Conservation (phyloP, 2,113 vertebrate genomes). For the Dromaius novaehollandiae region DNA sequence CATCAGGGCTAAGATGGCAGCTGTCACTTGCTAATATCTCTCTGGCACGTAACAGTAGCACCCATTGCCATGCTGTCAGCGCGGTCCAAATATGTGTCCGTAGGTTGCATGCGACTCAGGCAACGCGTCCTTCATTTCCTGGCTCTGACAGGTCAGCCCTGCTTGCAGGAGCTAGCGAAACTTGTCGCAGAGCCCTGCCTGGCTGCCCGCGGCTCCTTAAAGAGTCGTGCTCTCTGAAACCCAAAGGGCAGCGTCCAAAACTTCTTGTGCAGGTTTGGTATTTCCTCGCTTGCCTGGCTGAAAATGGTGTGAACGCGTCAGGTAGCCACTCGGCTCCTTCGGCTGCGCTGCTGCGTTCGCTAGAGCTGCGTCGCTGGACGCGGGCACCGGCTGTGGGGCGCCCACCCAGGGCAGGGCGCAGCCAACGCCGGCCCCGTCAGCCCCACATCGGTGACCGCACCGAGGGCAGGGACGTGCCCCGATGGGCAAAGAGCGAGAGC, state of each 20-base stretch:
- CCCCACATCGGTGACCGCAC: too few species aligned
- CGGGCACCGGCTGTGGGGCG: accelerated
- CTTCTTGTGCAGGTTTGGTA: not conserved
- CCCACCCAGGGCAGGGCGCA: not conserved
- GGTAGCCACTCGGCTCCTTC: not conserved
- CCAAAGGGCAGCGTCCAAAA: not conserved
- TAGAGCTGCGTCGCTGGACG: too few species aligned
- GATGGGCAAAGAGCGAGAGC: not conserved
- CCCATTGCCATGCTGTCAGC: not conserved
- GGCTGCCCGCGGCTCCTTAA: accelerated
- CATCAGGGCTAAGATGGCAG: not conserved
- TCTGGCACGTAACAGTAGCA: not conserved
- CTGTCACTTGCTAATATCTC: not conserved
- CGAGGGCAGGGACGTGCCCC: too few species aligned
- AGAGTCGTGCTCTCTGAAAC: not conserved
- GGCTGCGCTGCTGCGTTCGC: not conserved
- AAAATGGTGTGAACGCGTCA: not conserved
- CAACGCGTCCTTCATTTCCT: not conserved
- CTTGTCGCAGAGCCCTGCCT: not conserved
- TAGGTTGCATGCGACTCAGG: not conserved
- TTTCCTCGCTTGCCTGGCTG: not conserved
- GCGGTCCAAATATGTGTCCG: accelerated
- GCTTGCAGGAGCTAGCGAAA: accelerated
- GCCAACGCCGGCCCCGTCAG: too few species aligned
- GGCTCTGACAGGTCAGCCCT: not conserved